Base-by-base conservation (phyloP, 2,797 vertebrate genomes). In the Borostomias antarcticus region DNA sequence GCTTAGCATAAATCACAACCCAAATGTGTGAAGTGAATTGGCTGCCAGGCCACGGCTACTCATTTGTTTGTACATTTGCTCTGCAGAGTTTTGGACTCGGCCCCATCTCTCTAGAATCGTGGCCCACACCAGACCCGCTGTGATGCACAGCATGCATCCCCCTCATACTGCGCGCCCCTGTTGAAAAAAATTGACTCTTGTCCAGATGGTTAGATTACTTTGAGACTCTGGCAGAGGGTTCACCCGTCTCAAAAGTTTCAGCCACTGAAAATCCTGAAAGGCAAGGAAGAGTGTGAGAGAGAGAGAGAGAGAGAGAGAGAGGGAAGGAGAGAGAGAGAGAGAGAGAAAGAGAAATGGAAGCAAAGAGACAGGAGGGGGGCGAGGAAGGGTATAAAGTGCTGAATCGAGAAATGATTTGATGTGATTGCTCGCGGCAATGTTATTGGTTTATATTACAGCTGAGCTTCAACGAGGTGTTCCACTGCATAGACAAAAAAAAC, bases 191-290 rank as follows among this genome's bases (percentile, higher is more conserved):
- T 81, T 77, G 82, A 79, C 77, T 62, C 58, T n/a, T n/a, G 68
- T 79, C 78, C 83, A 86, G 79, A 86, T 84, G 81, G 79, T 70
- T 57, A 64, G 80, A 75, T 86, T 80, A 80, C 71, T 87, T 82
- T 75, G 70, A 62, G 73, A 80, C 72, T 77, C 63, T 71, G 58
- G 64, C 62, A 52, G 45, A 72, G 47, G 56, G 57, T 80, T 80
- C 60, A 64, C 59, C 48, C 70, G 53, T 85, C 23, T 82, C 85
- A 80, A 78, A 84, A 71, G 65, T 74, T 2, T 13, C 37, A 0
- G 29, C 63, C 79, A 81, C 70, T 69, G 74, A 29, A 82, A 74
- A 75, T 76, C 76, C 76, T 65, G 19, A 40, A 48, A 58, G 37
- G 21, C 10, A 10, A 21, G 25, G 13, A 21, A 30, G 13, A 30